Conservation (phyloP, 1,140 invertebrate species). For the Penaeus chinensis region DNA sequence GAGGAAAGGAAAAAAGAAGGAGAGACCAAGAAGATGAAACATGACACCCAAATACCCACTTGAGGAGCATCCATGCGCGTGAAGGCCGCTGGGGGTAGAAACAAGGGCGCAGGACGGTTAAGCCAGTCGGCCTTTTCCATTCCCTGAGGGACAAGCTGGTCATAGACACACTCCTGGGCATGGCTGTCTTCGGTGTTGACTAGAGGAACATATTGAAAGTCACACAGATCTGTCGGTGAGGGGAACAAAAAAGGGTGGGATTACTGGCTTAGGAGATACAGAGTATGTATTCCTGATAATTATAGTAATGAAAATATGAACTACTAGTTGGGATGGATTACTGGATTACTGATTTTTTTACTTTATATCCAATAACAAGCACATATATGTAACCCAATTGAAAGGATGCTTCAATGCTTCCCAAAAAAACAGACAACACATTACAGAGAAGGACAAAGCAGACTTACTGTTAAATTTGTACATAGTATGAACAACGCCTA, state of each 20-base stretch:
- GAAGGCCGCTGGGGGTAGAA: slow-evolving; percentile 82
- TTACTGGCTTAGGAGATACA: too few species aligned
- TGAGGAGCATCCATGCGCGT: slow-evolving; percentile 78
- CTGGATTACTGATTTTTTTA: too few species aligned
- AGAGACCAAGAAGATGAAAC: too few species aligned
- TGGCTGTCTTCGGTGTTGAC: slow-evolving; percentile 22
- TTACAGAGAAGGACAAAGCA: background rate
- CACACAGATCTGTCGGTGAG: slow-evolving; percentile 78
- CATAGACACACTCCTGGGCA: slow-evolving; percentile 38
- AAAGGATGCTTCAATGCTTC: background rate
- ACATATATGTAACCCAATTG: background rate
- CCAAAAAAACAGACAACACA: background rate
- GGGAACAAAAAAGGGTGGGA: too few species aligned
- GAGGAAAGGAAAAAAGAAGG: too few species aligned
- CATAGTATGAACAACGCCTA: slow-evolving; percentile 52
- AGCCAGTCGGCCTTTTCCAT: slow-evolving; percentile 63
- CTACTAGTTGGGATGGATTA: background rate
- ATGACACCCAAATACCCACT: slow-evolving; percentile 60
- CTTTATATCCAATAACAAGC: background rate
- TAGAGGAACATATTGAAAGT: slow-evolving; percentile 91
- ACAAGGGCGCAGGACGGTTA: slow-evolving; percentile 74
- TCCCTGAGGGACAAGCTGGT: slow-evolving; percentile 51
- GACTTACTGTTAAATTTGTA: slow-evolving; percentile 52
- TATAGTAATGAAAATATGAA: background rate
- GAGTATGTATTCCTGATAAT: background rate